Evolutionary conservation across 2,797 vertebrate species (phyloP), one percentile per base, ranked within the genome.

Genomic region (Bradypus variegatus): DNA sequence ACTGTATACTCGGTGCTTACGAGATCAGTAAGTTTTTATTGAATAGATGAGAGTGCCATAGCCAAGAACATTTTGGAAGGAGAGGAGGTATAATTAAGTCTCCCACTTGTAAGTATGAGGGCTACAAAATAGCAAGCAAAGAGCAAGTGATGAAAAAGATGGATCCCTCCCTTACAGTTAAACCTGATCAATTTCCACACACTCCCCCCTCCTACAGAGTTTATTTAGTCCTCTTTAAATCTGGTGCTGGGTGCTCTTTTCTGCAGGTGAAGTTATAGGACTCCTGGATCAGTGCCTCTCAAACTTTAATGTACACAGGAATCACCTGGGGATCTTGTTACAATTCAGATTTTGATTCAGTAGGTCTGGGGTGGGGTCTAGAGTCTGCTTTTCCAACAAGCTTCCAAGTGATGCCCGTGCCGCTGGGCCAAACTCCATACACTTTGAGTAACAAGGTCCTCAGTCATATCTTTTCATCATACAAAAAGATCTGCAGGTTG

Each of bases 41-140:
- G 89, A 76, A 86, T 36, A 27, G 27, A 36, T n/a, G 48, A 85
- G 36, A 76, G 27, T 50, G 70, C 38, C 55, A 64, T 60, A 75
- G 53, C 8, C 48, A 31, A 76, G 67, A 27, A 65, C n/a, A 53
- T 13, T 31, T 13, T 27, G 90, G 80, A 31, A 89, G 67, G 50
- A 77, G 33, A n/a, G 6, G 58, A 58, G 18, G 31, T 48, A 55
- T 41, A 83, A 82, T 79, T 41, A 81, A 89, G 38, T 81, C 33
- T 38, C 23, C 48, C 86, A 82, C 25, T 62, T 94, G 50, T 75
- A 94, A 93, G n/a, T 83, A 93, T 50, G 67, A 50, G 29, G 69
- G n/a, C 69, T 69, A 53, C 18, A 69, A 27, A 67, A 41, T 58
- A 50, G 73, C 25, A 62, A 78, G 27, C 29, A 65, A 75, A 87